These are phyloP conservation scores for Cavia porcellus DNA, from an alignment of 2,113 vertebrate genomes.

Conservation along the genomic window DNA sequence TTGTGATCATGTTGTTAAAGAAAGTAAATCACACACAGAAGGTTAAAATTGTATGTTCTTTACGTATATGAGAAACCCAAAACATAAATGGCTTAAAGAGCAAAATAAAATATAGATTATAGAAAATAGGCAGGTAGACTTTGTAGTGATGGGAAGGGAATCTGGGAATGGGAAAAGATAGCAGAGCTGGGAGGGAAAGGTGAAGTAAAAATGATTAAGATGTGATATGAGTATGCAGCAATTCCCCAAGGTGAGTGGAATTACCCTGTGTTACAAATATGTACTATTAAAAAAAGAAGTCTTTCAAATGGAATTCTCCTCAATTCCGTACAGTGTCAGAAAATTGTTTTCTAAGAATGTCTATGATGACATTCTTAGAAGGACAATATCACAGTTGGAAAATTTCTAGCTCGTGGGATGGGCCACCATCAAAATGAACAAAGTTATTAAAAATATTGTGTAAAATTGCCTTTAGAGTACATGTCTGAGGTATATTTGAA, in stretches of 20 bases:
- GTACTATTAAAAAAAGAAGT: neutral
- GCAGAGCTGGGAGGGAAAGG: neutral
- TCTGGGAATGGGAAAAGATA: neutral
- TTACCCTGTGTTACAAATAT: neutral
- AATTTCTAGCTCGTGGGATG: neutral
- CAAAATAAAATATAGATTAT: neutral
- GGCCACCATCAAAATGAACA: neutral
- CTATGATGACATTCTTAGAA: neutral
- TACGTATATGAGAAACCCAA: neutral
- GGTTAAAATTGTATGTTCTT: neutral
- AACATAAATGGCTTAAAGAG: neutral
- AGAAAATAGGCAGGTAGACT: neutral
- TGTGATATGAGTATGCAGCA: neutral
- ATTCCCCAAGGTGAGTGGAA: neutral
- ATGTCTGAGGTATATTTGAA: neutral
- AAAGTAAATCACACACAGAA: neutral
- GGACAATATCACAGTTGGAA: neutral
- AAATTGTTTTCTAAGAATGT: neutral
- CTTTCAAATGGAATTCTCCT: constrained; percentile 49
- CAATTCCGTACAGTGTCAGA: neutral
- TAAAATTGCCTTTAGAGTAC: neutral
- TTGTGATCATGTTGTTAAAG: neutral
- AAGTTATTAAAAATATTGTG: neutral
- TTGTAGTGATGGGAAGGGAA: neutral
- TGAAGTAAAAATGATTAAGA: neutral